These are phyloP conservation scores for Upupa epops DNA, from an alignment of 2,113 vertebrate species.

Conservation along the genomic window DNA sequence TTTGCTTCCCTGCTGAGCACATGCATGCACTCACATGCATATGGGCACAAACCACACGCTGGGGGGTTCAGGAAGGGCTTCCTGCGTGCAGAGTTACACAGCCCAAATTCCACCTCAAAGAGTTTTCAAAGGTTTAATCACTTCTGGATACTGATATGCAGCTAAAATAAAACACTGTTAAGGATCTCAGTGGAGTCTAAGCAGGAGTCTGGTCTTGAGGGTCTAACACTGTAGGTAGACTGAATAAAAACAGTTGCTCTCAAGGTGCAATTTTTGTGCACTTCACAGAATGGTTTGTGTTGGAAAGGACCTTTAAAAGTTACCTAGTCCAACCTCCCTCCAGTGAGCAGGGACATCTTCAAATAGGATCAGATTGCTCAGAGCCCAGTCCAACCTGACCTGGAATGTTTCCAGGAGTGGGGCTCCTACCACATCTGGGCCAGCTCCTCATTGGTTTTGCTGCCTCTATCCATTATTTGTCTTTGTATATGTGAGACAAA, in stretches of 20 bases:
- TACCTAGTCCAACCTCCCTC: not conserved
- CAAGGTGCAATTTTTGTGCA: not conserved
- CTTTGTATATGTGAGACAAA: not conserved
- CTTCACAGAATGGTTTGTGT: not conserved
- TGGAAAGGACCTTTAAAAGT: not conserved
- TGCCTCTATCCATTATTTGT: not conserved
- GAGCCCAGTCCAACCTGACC: rapidly evolving
- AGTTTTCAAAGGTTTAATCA: not conserved
- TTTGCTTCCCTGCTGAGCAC: slow-evolving; percentile 3
- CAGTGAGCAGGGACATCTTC: not conserved
- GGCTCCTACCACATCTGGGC: no score
- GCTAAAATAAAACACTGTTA: not conserved
- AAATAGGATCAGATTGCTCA: not conserved
- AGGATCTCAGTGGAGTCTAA: not conserved
- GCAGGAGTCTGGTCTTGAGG: not conserved
- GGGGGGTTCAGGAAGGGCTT: not conserved
- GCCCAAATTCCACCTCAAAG: not conserved
- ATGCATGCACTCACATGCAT: not conserved
- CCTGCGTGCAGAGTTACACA: not conserved
- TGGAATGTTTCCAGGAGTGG: not conserved
- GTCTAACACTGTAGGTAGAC: not conserved
- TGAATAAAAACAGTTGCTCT: not conserved
- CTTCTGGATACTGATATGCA: not conserved
- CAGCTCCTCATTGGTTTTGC: not conserved
- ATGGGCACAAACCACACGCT: not conserved